Conservation (phyloP, 92 coral and sea anemone genomes). For the Phymanthus crucifer region DNA sequence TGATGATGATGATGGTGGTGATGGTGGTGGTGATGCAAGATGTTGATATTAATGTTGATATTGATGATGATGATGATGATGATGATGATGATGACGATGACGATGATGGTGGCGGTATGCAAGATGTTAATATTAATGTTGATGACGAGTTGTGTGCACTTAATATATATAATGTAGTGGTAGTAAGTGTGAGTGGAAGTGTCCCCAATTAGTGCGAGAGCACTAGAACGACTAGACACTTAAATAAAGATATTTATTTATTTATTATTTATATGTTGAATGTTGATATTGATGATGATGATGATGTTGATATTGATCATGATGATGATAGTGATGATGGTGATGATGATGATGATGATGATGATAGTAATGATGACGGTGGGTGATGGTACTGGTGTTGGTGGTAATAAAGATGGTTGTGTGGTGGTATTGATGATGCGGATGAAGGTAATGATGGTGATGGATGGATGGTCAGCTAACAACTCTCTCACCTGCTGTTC, state of each 20-base stretch:
- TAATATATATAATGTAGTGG: no score
- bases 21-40: no score
- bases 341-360: background rate
- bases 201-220: no score
- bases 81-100: background rate
- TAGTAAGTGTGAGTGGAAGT: no score
- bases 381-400: background rate
- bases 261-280: no score
- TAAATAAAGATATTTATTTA: no score
- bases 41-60: no score
- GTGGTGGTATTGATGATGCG: background rate
- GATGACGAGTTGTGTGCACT: no score
- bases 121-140: background rate
- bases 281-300: background rate
- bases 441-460: background rate
- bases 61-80: background rate
- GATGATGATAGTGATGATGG: background rate
- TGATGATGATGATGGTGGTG: background rate
- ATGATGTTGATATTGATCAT: background rate
- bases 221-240: no score
- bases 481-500: conserved; percentile 60
- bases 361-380: background rate
- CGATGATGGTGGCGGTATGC: background rate
- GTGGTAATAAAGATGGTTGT: background rate
- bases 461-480: background rate